These are phyloP conservation scores for Proisotoma minuta DNA, from an alignment of 2,888 invertebrate genomes.

Conservation along the genomic window DNA sequence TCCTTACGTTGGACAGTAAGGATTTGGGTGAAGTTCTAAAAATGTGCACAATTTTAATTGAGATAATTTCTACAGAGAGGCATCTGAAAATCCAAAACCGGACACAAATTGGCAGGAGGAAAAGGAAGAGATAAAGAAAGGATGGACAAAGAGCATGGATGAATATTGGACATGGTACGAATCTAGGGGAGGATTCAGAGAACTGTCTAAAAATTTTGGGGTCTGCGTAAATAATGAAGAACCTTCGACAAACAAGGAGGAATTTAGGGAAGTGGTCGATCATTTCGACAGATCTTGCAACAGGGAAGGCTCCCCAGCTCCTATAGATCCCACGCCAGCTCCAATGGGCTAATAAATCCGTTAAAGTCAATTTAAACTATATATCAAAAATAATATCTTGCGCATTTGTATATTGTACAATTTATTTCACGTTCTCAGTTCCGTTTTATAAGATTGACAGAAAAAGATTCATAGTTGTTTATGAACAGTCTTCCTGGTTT, in stretches of 20 bases:
- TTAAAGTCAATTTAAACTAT: neutral
- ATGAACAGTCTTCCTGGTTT: constrained; percentile 27
- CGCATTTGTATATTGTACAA: neutral
- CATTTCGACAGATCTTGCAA: too few species aligned
- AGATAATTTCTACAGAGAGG: neutral
- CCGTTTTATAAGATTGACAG: constrained; percentile 1
- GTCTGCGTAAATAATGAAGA: constrained; percentile 11
- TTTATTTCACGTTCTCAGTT: neutral
- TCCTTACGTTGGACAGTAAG: constrained; percentile 14
- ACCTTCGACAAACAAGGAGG: neutral
- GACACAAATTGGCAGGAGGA: neutral
- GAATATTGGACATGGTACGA: constrained; percentile 35
- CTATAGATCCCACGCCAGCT: neutral
- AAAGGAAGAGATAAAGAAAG: constrained; percentile 2
- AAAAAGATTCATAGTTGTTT: constrained; percentile 13
- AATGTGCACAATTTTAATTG: too few species aligned
- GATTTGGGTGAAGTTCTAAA: too few species aligned
- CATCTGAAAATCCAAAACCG: neutral
- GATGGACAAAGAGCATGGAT: constrained; percentile 19
- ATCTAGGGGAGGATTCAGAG: constrained; percentile 20
- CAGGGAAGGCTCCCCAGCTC: neutral
- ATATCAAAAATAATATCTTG: neutral
- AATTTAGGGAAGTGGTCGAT: too few species aligned
- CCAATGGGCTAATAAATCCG: neutral
- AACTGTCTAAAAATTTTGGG: constrained; percentile 17